Percentiles rank a stretch among this genome's conserved stretches.
These are phyloP conservation scores for Epinotia demarniana DNA, from an alignment of 2,888 invertebrate species.

Conservation along the genomic window DNA sequence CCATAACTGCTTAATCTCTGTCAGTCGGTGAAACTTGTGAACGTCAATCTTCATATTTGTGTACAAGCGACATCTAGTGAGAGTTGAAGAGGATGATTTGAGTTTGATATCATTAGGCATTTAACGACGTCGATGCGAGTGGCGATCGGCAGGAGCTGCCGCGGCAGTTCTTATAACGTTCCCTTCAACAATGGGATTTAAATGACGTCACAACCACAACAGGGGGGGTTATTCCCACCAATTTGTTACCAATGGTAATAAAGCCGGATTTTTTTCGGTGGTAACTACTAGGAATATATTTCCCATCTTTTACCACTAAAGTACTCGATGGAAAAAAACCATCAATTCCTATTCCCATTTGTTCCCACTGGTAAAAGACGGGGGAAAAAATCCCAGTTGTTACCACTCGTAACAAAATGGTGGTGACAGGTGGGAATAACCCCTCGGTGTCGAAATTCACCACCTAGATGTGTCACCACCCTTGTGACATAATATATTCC, in stretches of 20 bases:
- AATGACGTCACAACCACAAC: not conserved
- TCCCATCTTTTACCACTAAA: too few species aligned
- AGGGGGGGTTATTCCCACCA: not conserved
- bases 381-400: too few species aligned
- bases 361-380: too few species aligned
- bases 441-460: too few species aligned
- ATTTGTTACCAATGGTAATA: not conserved
- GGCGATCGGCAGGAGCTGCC: not conserved
- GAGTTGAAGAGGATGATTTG: not conserved
- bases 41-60: not conserved
- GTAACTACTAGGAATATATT: too few species aligned
- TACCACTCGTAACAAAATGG: too few species aligned
- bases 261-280: too few species aligned
- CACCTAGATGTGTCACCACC: too few species aligned
- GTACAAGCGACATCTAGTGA: not conserved
- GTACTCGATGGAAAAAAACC: too few species aligned
- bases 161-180: slow-evolving; percentile 24
- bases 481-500: too few species aligned
- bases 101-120: not conserved
- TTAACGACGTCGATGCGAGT: not conserved
- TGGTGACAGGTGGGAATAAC: too few species aligned
- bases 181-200: slow-evolving; percentile 13
- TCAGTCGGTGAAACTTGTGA: not conserved
- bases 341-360: too few species aligned
- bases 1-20: not conserved